Evolutionary conservation across 2,113 vertebrate genomes (phyloP).

Genomic region (Nyctereutes procyonoides): DNA sequence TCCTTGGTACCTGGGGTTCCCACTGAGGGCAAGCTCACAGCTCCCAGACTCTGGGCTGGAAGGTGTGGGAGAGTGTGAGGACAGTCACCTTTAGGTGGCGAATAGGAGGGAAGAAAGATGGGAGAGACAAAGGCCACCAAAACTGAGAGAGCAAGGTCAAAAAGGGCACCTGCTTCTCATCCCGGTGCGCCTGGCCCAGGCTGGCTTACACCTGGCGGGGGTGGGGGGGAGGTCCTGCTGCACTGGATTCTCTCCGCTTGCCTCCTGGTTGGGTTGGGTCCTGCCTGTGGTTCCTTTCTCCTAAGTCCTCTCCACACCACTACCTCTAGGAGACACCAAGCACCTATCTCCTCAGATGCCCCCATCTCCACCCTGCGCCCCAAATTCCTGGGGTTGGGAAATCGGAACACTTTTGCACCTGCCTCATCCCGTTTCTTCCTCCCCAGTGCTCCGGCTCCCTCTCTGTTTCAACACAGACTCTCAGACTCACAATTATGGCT

Average conservation of each 20-base stretch:
- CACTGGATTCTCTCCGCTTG: background rate
- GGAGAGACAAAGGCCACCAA: background rate
- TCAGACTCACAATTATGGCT: slow-evolving; percentile 74
- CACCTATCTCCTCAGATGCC: slow-evolving; percentile 51
- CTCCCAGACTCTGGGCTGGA: background rate
- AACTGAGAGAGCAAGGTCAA: background rate
- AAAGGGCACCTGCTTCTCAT: background rate
- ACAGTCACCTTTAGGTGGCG: background rate
- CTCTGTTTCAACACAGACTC: slow-evolving; percentile 78
- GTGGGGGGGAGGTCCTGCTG: background rate
- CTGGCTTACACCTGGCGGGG: background rate
- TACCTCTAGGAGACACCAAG: background rate
- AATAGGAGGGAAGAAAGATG: background rate
- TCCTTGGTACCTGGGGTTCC: background rate
- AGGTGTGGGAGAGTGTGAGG: background rate
- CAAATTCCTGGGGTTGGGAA: slow-evolving; percentile 80
- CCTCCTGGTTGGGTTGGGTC: background rate
- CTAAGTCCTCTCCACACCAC: background rate
- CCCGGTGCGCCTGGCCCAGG: background rate
- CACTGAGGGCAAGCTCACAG: background rate
- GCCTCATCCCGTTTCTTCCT: slow-evolving; percentile 18
- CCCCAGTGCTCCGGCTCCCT: background rate
- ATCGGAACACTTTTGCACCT: slow-evolving; percentile 42
- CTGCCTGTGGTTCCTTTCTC: background rate
- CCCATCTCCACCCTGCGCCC: slow-evolving; percentile 68